A percentile compares a stretch with the other conserved stretches of the same genome.
Evolutionary conservation across 2,888 invertebrate species (phyloP).

Genomic region (Amphipyra tragopoginis): DNA sequence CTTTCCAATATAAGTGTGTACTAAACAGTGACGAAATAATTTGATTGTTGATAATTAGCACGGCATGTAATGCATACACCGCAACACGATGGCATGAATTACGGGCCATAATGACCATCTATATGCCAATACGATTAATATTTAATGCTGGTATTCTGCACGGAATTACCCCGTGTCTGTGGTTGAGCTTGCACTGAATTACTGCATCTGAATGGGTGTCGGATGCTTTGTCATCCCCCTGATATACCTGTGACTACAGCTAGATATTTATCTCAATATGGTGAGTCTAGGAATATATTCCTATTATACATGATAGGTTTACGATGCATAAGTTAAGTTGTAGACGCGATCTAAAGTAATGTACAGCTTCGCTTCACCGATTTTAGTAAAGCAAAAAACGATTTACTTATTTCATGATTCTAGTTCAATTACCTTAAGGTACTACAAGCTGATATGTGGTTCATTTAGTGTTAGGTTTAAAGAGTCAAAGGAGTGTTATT

Average conservation of each 20-base stretch:
- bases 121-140: slow-evolving; percentile 87
- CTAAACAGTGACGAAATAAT: slow-evolving; percentile 13
- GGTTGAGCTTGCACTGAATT: slow-evolving; percentile 83
- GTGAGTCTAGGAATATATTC: slow-evolving; percentile 19
- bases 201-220: slow-evolving; percentile 80
- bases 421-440: no score
- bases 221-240: slow-evolving; percentile 71
- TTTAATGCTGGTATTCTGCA: slow-evolving; percentile 85
- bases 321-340: no score
- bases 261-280: slow-evolving; percentile 31
- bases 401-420: no score
- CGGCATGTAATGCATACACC: slow-evolving; percentile 69
- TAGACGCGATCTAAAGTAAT: no score
- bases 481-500: no score
- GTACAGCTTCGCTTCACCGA: no score
- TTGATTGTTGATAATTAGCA: slow-evolving; percentile 79
- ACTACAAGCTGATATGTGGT: no score
- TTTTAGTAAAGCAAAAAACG: no score
- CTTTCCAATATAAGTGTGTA: no score
- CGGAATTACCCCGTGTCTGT: slow-evolving; percentile 83
- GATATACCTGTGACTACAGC: slow-evolving; percentile 50
- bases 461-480: no score
- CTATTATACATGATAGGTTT: background rate
- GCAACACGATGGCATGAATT: slow-evolving; percentile 75
- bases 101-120: slow-evolving; percentile 80